Base-by-base conservation (phyloP, 2,113 vertebrate species). In the Sciurus niger region DNA sequence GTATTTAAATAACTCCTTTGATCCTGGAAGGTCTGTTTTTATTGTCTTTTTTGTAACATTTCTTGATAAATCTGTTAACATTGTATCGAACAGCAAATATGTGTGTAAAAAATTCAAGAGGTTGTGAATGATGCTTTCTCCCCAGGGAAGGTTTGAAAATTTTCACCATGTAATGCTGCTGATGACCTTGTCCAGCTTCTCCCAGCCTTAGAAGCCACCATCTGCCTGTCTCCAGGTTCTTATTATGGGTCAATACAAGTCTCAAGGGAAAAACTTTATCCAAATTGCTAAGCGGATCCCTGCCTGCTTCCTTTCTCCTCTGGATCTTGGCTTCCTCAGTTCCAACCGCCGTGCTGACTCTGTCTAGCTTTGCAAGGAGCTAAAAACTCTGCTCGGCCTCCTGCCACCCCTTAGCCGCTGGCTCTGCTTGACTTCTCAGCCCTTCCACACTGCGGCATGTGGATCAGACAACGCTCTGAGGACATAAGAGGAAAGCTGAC, bases 1-100 rank as follows among this genome's bases (percentile, higher is more conserved):
- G n/a, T 90, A 91, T 70, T 88, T 84, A 48, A 73, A 65, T 87
- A 95, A 80, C 34, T 95, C 87, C 6, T 67, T 94, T 34, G 46
- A 32, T 90, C 8, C 58, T 77, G 22, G 79, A 95, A 24, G 7
- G 9, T 78, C 28, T 89, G 12, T 30, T 95, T 93, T 68, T 74
- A 13, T 53, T 8, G 18, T 22, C 24, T 87, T 85, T n/a, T 63
- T 43, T 53, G 53, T 68, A 67, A 55, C 30, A 65, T 48, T 4
- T 55, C 5, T 83, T 58, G 67, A 37, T 32, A 58, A 32, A 63
- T 78, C 51, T 94, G 40, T 9, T 46, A 85, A 84, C 20, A 90
- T 78, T 92, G 90, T 92, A 70, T 43, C 43, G 32, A 40, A 55
- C 67, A 3, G 9, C 30, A 82, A 67, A 83, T 20, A 22, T 55